phyloP scores from a whole-genome alignment of 2,113 vertebrate species.

The Porphyrio hochstetteri region DNA sequence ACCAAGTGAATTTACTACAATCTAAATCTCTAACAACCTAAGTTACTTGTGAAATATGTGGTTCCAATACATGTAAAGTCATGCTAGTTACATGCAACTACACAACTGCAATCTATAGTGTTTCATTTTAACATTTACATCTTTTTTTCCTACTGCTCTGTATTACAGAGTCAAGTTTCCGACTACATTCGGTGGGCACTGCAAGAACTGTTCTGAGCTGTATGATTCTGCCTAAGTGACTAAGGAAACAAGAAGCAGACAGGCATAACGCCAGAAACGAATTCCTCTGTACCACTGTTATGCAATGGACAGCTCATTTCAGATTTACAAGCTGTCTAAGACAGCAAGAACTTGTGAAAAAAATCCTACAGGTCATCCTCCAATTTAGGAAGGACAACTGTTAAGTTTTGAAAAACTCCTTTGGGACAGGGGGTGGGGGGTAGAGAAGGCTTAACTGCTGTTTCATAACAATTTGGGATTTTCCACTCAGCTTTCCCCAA shows the following conservation, averaged over 20 bases:
- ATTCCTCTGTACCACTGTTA: neutral
- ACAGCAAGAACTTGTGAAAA: neutral
- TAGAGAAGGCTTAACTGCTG: neutral
- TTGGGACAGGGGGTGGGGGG: rapidly evolving
- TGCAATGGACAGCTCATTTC: neutral
- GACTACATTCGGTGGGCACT: neutral
- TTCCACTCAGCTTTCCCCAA: neutral
- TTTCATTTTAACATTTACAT: neutral
- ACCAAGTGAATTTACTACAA: neutral
- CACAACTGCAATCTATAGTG: neutral
- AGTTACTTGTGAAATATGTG: neutral
- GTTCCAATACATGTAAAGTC: neutral
- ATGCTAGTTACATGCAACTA: neutral
- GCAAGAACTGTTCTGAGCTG: neutral
- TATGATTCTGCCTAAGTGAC: neutral
- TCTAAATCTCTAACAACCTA: neutral
- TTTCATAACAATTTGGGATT: neutral
- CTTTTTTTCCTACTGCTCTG: neutral
- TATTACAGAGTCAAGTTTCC: neutral
- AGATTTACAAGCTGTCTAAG: neutral
- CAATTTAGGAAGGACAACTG: neutral
- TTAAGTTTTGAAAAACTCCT: neutral
- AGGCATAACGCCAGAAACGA: neutral
- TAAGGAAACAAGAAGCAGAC: neutral
- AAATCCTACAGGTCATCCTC: neutral